Evolutionary conservation across 2,113 vertebrate genomes (phyloP).

Genomic region (Myotis brandtii): DNA sequence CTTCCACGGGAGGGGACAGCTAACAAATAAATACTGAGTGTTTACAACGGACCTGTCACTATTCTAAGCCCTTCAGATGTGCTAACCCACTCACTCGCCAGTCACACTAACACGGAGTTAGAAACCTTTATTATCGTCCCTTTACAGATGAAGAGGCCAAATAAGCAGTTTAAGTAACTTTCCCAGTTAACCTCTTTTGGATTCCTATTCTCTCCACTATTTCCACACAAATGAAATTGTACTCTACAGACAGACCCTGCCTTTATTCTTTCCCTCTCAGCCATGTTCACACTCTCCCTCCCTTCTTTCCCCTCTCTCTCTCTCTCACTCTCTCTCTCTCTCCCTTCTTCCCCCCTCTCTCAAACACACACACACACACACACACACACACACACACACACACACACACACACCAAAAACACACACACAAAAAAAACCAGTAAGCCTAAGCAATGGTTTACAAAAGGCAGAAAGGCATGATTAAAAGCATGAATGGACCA

Average conservation of each 20-base stretch:
- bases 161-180: background rate
- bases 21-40: background rate
- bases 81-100: background rate
- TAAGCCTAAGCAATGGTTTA: background rate
- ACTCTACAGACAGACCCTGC: background rate
- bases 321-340: background rate
- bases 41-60: background rate
- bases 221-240: slow-evolving; percentile 19
- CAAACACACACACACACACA: background rate
- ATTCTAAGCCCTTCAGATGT: background rate
- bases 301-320: background rate
- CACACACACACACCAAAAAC: background rate
- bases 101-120: background rate
- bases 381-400: background rate
- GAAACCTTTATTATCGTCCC: background rate
- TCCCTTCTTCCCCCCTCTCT: background rate
- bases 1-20: background rate
- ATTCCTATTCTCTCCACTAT: background rate
- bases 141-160: background rate
- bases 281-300: background rate
- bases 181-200: background rate
- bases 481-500: background rate
- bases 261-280: background rate
- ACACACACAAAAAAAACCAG: background rate
- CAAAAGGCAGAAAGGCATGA: background rate